Base-by-base conservation (phyloP, 2,113 vertebrate species). In the Periophthalmodon schlosseri region DNA sequence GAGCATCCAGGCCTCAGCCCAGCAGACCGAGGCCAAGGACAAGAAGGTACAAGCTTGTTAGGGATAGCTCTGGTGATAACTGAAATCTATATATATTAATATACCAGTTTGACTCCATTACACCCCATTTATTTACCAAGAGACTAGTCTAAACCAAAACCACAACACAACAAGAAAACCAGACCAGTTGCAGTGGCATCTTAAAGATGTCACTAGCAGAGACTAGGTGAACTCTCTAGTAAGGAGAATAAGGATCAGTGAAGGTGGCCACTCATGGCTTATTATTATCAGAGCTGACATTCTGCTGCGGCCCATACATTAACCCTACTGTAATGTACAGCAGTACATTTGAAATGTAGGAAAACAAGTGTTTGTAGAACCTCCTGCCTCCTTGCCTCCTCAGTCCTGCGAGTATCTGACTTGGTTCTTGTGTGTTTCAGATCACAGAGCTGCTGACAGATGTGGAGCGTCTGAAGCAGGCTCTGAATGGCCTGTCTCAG, bases 21-120 rank as follows among this genome's bases (percentile, higher is more conserved):
- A 95, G 82, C 96, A 98, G 83, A 96, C 97, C 2, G 96, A 98
- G 82, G 93, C 95, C 15, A 99, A 99, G 91, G 97, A 99, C 84
- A 97, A 96, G 82, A 96, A 98, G 96, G 98, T 99, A 84, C 3
- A 6, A 63, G n/a, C 8, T 21, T 9, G 1, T 28, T 28, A 28
- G 28, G 28, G 47, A 50, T 50, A 16, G 47, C 3, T 50, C 28
- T 44, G 39, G 50, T 54, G 50, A n/a, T 54, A 1, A 20, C n/a
- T n/a, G 50, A n/a, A 56, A 56, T 9, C 21, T 56, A 10, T 56
- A 8, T 52, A 16, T 16, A 21, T 20, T n/a, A 56, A 10, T 52
- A 52, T 10, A 21, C 52, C 16, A 52, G 14, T 52, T 18, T 20
- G 1, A 44, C 15, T 52, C 16, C 18, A 16, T 52, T 52, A 52